Evolutionary conservation across 2,888 invertebrate species (phyloP).

Genomic region (Ornithoptera alexandrae): DNA sequence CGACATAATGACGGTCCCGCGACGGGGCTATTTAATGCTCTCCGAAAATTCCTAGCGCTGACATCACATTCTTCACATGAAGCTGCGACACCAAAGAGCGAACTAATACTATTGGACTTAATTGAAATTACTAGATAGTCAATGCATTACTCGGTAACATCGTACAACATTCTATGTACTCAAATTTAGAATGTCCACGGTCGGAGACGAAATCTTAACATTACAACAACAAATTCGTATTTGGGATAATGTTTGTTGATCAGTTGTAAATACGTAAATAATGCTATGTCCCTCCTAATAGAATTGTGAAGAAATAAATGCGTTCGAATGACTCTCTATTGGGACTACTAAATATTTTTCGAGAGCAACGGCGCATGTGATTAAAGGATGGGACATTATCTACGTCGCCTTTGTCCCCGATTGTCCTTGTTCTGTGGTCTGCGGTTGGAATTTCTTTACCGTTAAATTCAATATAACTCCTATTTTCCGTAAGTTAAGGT

Average conservation of each 20-base stretch:
- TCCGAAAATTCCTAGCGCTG: constrained; percentile 61
- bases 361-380: constrained; percentile 77
- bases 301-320: constrained; percentile 60
- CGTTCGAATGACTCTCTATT: constrained; percentile 57
- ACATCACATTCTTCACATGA: constrained; percentile 50
- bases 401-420: constrained; percentile 64
- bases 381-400: constrained; percentile 78
- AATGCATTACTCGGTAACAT: constrained; percentile 52
- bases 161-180: constrained; percentile 61
- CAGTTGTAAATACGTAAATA: constrained; percentile 63
- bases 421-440: constrained; percentile 73
- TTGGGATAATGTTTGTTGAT: constrained; percentile 43
- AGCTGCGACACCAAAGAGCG: constrained; percentile 67
- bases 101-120: constrained; percentile 53
- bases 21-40: constrained; percentile 60
- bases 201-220: constrained; percentile 23
- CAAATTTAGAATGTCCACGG: constrained; percentile 58
- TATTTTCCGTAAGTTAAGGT: constrained; percentile 47
- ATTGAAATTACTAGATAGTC: constrained; percentile 62
- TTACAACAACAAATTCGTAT: constrained; percentile 32
- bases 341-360: constrained; percentile 71
- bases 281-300: constrained; percentile 56
- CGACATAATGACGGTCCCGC: constrained; percentile 63
- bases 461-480: constrained; percentile 35
- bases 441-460: constrained; percentile 51